phyloP scores from a whole-genome alignment of 1,140 invertebrate species.

The Drosophila ambigua region DNA sequence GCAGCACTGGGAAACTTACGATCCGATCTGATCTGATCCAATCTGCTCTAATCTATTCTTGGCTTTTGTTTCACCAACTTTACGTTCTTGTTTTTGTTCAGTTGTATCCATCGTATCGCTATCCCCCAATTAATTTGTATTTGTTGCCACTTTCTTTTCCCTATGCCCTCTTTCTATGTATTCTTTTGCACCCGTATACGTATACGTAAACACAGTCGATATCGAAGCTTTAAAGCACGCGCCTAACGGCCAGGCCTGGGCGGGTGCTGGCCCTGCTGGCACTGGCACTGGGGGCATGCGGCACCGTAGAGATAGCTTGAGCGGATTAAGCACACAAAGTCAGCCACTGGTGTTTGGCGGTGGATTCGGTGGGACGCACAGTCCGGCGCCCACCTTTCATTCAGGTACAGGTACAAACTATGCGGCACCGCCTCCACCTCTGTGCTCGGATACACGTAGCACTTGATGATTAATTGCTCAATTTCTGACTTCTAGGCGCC shows the following conservation, averaged over 20 bases:
- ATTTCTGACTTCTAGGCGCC: conserved; percentile 67
- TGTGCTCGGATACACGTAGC: no score
- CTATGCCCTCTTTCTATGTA: conserved; percentile 59
- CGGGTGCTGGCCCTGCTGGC: conserved; percentile 46
- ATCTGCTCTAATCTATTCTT: conserved; percentile 6
- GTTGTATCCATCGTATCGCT: conserved; percentile 17
- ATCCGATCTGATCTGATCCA: neutral
- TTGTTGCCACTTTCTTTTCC: conserved; percentile 48
- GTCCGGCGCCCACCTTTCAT: conserved; percentile 83
- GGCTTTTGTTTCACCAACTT: conserved; percentile 17
- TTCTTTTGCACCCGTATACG: conserved; percentile 41
- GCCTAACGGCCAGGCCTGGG: conserved; percentile 67
- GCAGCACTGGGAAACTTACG: conserved; percentile 3
- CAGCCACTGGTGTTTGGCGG: conserved; percentile 82
- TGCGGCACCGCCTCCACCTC: neutral
- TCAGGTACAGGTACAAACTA: conserved; percentile 82
- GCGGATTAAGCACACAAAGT: conserved; percentile 84
- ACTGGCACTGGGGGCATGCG: conserved; percentile 69
- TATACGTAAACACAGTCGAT: conserved; percentile 70
- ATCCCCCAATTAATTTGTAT: conserved; percentile 48
- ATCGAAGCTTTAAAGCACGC: conserved; percentile 84
- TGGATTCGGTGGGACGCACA: conserved; percentile 80
- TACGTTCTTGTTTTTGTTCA: conserved; percentile 20
- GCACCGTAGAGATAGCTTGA: conserved; percentile 84
- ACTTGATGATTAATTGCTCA: conserved; percentile 7